Base-by-base conservation (phyloP, 1,140 invertebrate species). In the Danaus melanippus region DNA sequence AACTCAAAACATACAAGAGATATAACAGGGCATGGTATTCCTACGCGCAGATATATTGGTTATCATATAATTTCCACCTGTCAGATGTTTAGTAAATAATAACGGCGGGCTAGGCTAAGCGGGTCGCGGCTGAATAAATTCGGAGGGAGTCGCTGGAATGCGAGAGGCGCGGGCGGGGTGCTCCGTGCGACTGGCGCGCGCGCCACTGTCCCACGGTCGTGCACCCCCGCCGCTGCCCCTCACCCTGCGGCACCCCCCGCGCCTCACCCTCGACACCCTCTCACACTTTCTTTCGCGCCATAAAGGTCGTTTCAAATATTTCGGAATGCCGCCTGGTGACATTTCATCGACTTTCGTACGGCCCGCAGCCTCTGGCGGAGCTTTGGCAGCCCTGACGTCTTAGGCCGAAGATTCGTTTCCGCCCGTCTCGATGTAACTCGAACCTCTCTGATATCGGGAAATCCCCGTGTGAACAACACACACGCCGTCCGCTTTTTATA, bases 281-380 rank as follows among this genome's bases (percentile, higher is more conserved):
- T 64, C 58, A 66, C 79, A 84, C 82, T 86, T 84, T 86, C 82
- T 86, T 86, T 86, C 82, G 82, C 82, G 79, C 82, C 82, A 84
- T 86, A 84, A 82, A 86, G 83, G 83, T 84, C 83, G 83, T 86
- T 86, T 86, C 80, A 86, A 86, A 86, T 83, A 86, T 84, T 86
- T 84, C 71, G 83, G 83, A 86, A 84, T 84, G 80, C 76, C 71
- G 80, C 74, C 79, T 78, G 80, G 83, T 86, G 80, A 86, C 83
- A 86, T 86, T 86, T 86, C 79, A 73, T 79, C 77, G 72, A 67
- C 69, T 64, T 69, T 56, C 61, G 67, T 76, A 71, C 67, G 76
- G 75, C 69, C 73, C 74, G 67, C 69, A 67, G 68, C 67, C 62
- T 66, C 69, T 60, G 64, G 53, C 53, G 63, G 64, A 63, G 64